Evolutionary conservation across 2,113 vertebrate species (phyloP), one percentile per base, ranked within the genome.

Genomic region (Tachuris rubrigastra): DNA sequence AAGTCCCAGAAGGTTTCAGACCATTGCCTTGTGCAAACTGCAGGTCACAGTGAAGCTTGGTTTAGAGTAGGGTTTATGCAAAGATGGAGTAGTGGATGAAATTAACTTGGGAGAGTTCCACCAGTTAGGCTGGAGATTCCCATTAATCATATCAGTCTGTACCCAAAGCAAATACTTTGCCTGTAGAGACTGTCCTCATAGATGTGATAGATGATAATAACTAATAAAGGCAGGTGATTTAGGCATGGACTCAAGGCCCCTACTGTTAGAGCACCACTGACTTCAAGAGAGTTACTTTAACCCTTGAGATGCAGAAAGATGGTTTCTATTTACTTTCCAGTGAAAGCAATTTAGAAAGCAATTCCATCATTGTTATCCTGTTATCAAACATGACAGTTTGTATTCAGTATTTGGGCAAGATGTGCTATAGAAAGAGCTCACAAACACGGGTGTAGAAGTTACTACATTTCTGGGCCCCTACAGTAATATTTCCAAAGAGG

Each of bases 211-310:
- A 95, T 85, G 77, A 78, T 73, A 78, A 84, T 91, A 90, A 85
- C 86, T 92, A 95, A 85, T 62, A 94, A 85, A 94, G 28, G 66
- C 74, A 76, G 73, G 35, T 89, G 47, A 39, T 92, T 92, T 85
- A 78, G 65, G 80, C 76, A 59, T 3, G 74, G 42, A 66, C 24
- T 74, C 58, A 83, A 78, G 53, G 46, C 33, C 31, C 62, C 55
- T 60, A 35, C 81, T 87, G 49, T 87, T 53, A 72, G 41, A 82
- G 49, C 49, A 75, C 46, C 58, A 46, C 24, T 67, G 25, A 20
- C 46, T 95, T 72, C 44, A 72, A 75, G 71, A 67, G 63, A 67
- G 69, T 80, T 56, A 21, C 41, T 91, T 91, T 87, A 87, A 91
- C 69, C 14, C 62, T 50, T 82, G 31, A 78, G 37, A 59, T 42